Evolutionary conservation across 1,140 invertebrate species (phyloP), one percentile per base, ranked within the genome.

Genomic region (Scaptomyza graminum): DNA sequence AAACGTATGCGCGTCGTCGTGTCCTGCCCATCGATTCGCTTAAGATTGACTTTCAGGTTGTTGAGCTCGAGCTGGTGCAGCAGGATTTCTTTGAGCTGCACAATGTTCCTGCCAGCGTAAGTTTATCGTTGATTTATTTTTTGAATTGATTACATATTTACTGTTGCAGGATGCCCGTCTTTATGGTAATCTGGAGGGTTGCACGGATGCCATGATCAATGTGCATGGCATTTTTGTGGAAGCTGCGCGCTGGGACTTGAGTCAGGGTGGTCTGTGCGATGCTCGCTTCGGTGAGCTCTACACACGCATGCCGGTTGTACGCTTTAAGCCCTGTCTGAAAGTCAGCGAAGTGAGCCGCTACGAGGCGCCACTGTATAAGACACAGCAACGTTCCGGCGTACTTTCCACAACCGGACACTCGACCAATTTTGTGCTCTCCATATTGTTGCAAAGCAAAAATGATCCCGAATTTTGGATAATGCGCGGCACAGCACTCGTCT

Each of bases 391-490:
- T 57, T 96, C 96, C 28, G 97, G 97, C 46, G 94, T 95, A 1
- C 93, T 98, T 5, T 97, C 96, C 18, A 97, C 97, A 0, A 97
- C 96, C 4, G 97, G 97, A 2, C 96, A 97, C 85, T 97, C 96
- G 56, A 97, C 97, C 1, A 98, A 97, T 92, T 97, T 97, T 91
- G 96, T 98, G 5, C 93, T 97, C 5, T 92, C 95, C n/a, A 94
- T 97, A 0, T 92, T 97, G 31, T 83, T 98, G 49, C 94, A 95
- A 5, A 94, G 95, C 1, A 74, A 92, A 12, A 91, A 93, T 63
- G 81, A 92, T 8, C 93, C 94, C 66, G 94, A 95, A 65, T 97
- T 96, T 83, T 98, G 97, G 97, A 97, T 97, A 68, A 93, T 96
- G 31, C 95, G 96, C 81, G 97, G 96, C 61, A 96, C 96, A 1